These are phyloP conservation scores for Sarcophaga subvicina DNA, from an alignment of 2,888 invertebrate genomes.

Conservation along the genomic window DNA sequence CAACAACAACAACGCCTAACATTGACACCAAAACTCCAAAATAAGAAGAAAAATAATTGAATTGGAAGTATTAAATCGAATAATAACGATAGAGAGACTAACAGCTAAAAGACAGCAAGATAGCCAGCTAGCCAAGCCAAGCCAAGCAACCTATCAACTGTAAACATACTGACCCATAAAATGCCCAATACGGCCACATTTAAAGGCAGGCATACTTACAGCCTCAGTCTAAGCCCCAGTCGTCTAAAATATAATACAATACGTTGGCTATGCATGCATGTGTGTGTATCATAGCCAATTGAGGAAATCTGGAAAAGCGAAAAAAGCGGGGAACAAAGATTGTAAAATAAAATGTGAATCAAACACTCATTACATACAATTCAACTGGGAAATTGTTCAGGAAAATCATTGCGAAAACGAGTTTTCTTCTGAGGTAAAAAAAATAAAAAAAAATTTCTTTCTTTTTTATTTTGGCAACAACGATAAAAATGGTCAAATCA, in stretches of 20 bases:
- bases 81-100: constrained; percentile 20
- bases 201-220: neutral
- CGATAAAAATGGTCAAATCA: neutral
- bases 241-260: neutral
- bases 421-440: neutral
- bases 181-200: constrained; percentile 42
- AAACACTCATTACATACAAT: constrained; percentile 8
- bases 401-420: constrained; percentile 24
- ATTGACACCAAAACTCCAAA: constrained; percentile 68
- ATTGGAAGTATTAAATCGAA: constrained; percentile 1
- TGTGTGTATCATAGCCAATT: constrained; percentile 47
- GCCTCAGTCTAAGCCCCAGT: neutral
- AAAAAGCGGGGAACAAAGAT: constrained; percentile 19
- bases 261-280: neutral
- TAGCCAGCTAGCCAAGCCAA: constrained; percentile 34
- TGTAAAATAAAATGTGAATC: constrained; percentile 13
- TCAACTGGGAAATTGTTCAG: constrained; percentile 20
- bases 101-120: neutral
- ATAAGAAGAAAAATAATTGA: constrained; percentile 60
- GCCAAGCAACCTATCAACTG: constrained; percentile 67
- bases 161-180: constrained; percentile 69
- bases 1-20: constrained; percentile 62
- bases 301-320: constrained; percentile 56
- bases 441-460: neutral
- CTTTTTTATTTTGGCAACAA: constrained; percentile 1